phyloP scores from a whole-genome alignment of 2,797 vertebrate species.

The Gouania willdenowi region DNA sequence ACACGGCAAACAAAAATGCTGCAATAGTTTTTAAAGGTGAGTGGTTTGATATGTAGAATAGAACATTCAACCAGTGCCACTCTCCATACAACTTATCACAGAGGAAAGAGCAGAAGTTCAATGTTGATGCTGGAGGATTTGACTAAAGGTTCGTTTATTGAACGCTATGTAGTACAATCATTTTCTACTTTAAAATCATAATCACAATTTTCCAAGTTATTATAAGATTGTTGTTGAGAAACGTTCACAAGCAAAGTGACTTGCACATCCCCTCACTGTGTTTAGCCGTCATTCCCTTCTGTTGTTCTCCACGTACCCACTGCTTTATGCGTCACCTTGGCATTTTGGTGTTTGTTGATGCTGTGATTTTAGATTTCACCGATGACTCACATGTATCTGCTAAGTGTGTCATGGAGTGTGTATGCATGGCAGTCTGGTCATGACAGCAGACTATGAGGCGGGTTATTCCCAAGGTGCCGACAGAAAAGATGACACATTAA shows the following conservation, averaged over 20 bases:
- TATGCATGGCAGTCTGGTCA: background rate
- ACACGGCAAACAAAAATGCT: too few species aligned
- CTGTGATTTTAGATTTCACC: constrained; percentile 10
- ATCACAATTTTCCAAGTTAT: too few species aligned
- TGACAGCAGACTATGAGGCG: background rate
- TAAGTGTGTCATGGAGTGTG: background rate
- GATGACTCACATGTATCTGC: constrained; percentile 17
- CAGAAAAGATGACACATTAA: background rate
- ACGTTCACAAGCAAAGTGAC: background rate
- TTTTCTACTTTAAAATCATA: too few species aligned
- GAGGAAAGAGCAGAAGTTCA: too few species aligned
- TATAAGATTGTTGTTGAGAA: too few species aligned
- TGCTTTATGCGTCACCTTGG: constrained; percentile 13
- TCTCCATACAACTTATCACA: too few species aligned
- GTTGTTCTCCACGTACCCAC: background rate
- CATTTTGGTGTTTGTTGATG: constrained; percentile 10
- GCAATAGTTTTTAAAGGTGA: too few species aligned
- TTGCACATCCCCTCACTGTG: background rate
- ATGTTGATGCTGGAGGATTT: too few species aligned
- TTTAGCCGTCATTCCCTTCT: background rate
- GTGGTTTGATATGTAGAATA: too few species aligned
- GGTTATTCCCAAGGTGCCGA: background rate
- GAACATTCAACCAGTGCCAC: too few species aligned
- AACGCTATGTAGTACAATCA: too few species aligned
- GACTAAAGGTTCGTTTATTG: too few species aligned